These are phyloP conservation scores for Tetranychus truncatus DNA, from an alignment of 2,888 invertebrate species.

Conservation along the genomic window DNA sequence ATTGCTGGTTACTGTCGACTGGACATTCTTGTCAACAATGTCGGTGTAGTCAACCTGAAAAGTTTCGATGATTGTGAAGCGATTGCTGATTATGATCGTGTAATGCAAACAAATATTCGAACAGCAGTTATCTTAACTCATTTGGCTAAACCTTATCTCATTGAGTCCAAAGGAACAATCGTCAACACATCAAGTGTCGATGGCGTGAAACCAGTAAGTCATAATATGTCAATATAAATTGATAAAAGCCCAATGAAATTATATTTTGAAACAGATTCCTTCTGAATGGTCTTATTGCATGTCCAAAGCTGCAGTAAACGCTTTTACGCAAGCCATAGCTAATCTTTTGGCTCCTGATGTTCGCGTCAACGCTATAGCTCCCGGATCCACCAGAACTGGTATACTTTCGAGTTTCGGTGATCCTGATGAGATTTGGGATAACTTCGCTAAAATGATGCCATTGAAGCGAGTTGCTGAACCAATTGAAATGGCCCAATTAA, in stretches of 20 bases:
- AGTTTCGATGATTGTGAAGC: neutral
- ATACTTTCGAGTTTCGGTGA: neutral
- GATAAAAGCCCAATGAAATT: no score
- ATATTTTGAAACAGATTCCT: neutral
- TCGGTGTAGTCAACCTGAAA: neutral
- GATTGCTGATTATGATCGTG: slow-evolving; percentile 11
- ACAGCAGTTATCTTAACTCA: slow-evolving; percentile 12
- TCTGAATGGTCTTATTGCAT: slow-evolving; percentile 6
- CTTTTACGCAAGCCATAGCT: slow-evolving; percentile 1
- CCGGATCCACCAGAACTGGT: neutral
- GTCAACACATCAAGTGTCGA: slow-evolving; percentile 10
- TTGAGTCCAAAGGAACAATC: slow-evolving; percentile 12
- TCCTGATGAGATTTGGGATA: neutral
- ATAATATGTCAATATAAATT: neutral
- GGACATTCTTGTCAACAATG: slow-evolving; percentile 18
- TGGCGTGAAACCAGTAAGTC: neutral
- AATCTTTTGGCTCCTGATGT: neutral
- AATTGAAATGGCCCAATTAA: slow-evolving; percentile 9
- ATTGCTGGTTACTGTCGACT: slow-evolving; percentile 11
- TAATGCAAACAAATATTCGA: slow-evolving; percentile 13
- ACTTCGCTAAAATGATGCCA: neutral
- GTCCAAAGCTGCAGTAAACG: slow-evolving; percentile 11
- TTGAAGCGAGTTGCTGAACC: neutral
- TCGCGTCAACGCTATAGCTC: slow-evolving; percentile 10
- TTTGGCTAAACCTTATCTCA: slow-evolving; percentile 6